Evolutionary conservation across 1,140 invertebrate species (phyloP), one percentile per base, ranked within the genome.

Genomic region (Leptopilina clavipes): DNA sequence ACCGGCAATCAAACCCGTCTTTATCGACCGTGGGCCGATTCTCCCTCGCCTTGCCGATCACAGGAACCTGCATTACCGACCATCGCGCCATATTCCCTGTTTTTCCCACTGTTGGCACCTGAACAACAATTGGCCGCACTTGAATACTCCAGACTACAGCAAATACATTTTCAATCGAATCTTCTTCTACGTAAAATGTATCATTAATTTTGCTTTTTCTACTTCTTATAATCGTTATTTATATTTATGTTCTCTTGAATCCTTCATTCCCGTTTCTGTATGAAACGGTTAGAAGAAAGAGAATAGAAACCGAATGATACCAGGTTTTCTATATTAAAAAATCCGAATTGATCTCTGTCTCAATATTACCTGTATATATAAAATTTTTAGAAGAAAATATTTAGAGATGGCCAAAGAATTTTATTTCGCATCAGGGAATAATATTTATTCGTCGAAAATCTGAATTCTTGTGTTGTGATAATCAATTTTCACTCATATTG

Each of bases 1-100:
- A 7, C n/a, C n/a, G 19, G 18, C n/a, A 37, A 9, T 1, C 79
- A 73, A 7, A 77, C 81, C 0, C 76, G 74, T 11, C 72, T 89
- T 8, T 79, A 89, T 72, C 82, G 87, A 72, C 87, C 87, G 0
- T 88, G 87, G 87, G n/a, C 79, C 0, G 77, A 84, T 65, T 31
- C 22, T 12, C 12, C 59, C 3, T 54, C 72, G 11, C 59, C 22
- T 65, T 31, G 22, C 14, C 25, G 25, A 65, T n/a, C 19, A 3
- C 59, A 65, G 59, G 59, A 65, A 37, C n/a, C 40, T 54, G 14
- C 5, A 14, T 73, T 65, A 31, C 59, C 59, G 1, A n/a, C 5
- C 3, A 1, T 65, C 12, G 7, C 25, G 7, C 59, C 71, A 19
- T 48, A 43, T 8, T 45, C 72, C n/a, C 31, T 52, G 3, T 48